Evolutionary conservation across 2,113 vertebrate species (phyloP).

Genomic region (Cebidichthys violaceus): DNA sequence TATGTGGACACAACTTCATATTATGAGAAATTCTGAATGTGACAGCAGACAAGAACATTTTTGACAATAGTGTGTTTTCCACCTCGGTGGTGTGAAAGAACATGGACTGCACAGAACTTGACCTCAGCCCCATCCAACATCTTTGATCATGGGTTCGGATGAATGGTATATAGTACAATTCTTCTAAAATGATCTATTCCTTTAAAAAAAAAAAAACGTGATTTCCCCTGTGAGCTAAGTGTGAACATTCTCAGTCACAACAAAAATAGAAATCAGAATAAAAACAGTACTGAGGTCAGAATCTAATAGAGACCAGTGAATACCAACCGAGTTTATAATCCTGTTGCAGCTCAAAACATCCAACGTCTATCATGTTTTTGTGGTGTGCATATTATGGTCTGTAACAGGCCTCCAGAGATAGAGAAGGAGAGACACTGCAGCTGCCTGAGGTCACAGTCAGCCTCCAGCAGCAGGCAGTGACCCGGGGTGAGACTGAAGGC

Average conservation of each 20-base stretch:
- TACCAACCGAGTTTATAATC: conserved; percentile 25
- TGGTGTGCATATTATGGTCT: conserved; percentile 50
- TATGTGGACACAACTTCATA: not conserved
- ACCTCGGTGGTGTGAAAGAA: not conserved
- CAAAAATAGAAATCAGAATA: conserved; percentile 23
- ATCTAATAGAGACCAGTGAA: conserved; percentile 11
- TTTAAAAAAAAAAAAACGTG: not conserved
- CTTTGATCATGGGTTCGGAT: not conserved
- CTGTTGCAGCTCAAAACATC: conserved; percentile 23
- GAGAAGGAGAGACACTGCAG: conserved; percentile 56
- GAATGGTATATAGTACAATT: not conserved
- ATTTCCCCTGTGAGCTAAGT: conserved; percentile 1
- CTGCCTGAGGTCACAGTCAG: conserved; percentile 65
- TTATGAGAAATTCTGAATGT: not conserved
- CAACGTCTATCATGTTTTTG: conserved; percentile 37
- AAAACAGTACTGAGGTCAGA: conserved; percentile 35
- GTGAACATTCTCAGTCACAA: conserved; percentile 28
- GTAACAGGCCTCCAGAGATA: conserved; percentile 40
- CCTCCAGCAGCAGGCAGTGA: conserved; percentile 52
- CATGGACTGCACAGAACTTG: not conserved
- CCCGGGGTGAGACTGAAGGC: conserved; percentile 50
- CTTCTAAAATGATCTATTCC: conserved; percentile 13
- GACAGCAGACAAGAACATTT: not conserved
- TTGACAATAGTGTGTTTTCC: not conserved
- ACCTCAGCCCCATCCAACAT: not conserved